phyloP scores from a whole-genome alignment of 2,113 vertebrate genomes.

The Urocitellus parryii region DNA sequence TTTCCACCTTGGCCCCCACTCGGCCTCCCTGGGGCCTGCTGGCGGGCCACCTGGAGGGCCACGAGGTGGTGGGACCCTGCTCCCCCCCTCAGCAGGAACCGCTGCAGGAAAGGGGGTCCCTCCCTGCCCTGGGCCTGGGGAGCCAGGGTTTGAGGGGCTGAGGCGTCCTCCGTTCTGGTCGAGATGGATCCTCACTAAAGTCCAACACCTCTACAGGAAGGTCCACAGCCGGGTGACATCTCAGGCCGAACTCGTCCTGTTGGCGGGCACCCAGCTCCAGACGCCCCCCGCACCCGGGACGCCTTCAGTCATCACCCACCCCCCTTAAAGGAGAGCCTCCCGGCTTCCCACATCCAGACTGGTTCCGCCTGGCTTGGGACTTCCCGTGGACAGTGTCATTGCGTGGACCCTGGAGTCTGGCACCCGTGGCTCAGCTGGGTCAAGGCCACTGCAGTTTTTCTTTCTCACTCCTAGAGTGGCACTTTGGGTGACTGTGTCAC shows the following conservation, averaged over 20 bases:
- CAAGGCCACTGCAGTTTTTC: too few relatives aligned
- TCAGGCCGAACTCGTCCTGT: not conserved
- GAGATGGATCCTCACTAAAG: not conserved
- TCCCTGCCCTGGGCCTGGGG: not conserved
- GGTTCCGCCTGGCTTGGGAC: not conserved
- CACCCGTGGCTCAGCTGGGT: not conserved
- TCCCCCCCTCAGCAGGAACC: not conserved
- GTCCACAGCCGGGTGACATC: not conserved
- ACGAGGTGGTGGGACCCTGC: not conserved
- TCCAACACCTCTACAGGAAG: not conserved
- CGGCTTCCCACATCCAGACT: not conserved
- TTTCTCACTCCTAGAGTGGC: not conserved
- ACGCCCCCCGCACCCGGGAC: not conserved
- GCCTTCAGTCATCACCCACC: too few relatives aligned
- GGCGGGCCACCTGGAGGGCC: not conserved
- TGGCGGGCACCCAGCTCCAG: not conserved
- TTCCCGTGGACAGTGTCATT: not conserved
- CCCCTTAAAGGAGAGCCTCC: not conserved
- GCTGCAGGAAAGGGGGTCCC: not conserved
- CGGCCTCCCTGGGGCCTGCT: not conserved
- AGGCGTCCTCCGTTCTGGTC: accelerated
- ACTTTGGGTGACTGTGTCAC: accelerated
- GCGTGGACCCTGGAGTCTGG: not conserved
- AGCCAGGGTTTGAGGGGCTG: not conserved
- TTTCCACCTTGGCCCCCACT: not conserved